Evolutionary conservation across 2,888 invertebrate species (phyloP), one percentile per base, ranked within the genome.

Genomic region (Tribolium freemani): DNA sequence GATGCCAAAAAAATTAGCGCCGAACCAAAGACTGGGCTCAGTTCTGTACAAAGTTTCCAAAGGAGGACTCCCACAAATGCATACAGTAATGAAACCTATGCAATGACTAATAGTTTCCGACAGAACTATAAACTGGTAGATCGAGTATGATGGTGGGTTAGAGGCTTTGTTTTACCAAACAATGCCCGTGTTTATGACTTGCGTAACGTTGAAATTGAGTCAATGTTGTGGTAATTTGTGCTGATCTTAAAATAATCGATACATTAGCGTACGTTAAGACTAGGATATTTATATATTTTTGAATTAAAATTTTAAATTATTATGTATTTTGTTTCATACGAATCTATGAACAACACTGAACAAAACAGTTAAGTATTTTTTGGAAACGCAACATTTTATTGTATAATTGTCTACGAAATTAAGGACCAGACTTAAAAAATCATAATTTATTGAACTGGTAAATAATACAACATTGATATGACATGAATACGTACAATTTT

Each of bases 141-240:
- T 69, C 82, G 82, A 68, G 83, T 84, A 83, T 87, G 86, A 86
- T 84, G 84, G 81, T 85, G 83, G 81, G 71, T 83, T 13, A 80
- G 77, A 68, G 83, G 84, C 80, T 75, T 80, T 13, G 80, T 81
- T 67, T 75, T 78, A 76, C 82, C 81, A 68, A 77, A 75, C 54
- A 76, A 69, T 54, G 58, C 73, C 53, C 78, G 75, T 73, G 76
- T 79, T 26, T 85, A 84, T 69, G 78, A 88, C 79, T 79, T 90
- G 76, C 85, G 87, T 77, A 89, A 88, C 81, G 87, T 89, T 71
- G 88, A 90, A 81, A 88, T 89, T 0, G 90, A 90, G 77, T 90
- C 90, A 38, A 90, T 90, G 79, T 88, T 91, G 87, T 91, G 91
- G 90, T 91, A 80, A 82, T 5, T 26, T 21, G 5, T 51, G 21